Conservation (phyloP, 2,797 vertebrate species). For the Myotis findleyi region DNA sequence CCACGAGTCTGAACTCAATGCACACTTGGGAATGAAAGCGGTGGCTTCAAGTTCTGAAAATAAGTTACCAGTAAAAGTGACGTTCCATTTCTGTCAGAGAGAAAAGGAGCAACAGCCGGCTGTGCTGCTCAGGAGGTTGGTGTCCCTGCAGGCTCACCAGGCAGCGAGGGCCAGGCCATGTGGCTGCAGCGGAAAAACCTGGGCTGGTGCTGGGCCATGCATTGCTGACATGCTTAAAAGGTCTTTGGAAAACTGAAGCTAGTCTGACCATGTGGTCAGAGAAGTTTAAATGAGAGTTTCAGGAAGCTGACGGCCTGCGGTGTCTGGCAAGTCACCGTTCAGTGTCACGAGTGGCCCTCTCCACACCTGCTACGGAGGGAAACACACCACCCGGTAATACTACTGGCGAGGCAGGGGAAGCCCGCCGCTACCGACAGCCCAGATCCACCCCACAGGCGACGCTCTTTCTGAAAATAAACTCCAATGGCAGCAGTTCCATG, state of each 20-base stretch:
- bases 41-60: constrained; percentile 78
- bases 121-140: neutral
- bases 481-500: constrained; percentile 60
- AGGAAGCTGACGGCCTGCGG: neutral
- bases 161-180: constrained; percentile 4
- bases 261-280: neutral
- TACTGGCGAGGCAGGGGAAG: constrained; percentile 42
- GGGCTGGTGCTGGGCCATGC: neutral
- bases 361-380: constrained; percentile 14
- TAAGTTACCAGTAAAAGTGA: constrained; percentile 80
- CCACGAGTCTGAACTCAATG: neutral
- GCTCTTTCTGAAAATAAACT: constrained; percentile 69
- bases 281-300: neutral
- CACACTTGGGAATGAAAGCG: constrained; percentile 78
- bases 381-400: constrained; percentile 13
- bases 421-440: constrained; percentile 49
- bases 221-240: constrained; percentile 41
- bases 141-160: constrained; percentile 18
- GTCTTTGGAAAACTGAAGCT: constrained; percentile 72
- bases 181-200: neutral
- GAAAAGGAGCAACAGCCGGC: constrained; percentile 39
- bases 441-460: neutral
- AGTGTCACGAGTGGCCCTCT: neutral
- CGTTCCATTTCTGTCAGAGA: neutral
- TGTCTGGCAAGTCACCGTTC: neutral